phyloP scores from a whole-genome alignment of 2,797 vertebrate species.

The Calcarius lapponicus region DNA sequence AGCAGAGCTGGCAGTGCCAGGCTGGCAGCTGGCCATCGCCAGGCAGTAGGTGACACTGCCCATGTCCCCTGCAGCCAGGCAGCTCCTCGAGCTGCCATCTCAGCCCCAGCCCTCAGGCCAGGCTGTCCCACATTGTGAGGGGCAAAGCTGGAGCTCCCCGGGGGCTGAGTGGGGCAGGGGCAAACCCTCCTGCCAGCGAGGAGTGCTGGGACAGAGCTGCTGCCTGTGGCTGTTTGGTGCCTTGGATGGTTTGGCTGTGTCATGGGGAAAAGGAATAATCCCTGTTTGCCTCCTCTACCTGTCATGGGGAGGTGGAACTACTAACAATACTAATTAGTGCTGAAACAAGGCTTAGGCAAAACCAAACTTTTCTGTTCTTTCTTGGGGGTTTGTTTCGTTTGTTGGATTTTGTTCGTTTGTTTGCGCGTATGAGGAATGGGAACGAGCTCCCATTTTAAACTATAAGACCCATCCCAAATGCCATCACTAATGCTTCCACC shows the following conservation, averaged over 20 bases:
- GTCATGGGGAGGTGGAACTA: background rate
- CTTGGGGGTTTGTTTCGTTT: background rate
- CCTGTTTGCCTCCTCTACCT: background rate
- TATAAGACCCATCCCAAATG: background rate
- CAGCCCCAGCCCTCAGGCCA: background rate
- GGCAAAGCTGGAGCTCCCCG: background rate
- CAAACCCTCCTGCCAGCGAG: background rate
- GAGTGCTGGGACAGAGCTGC: background rate
- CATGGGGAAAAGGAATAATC: background rate
- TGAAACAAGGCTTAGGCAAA: background rate
- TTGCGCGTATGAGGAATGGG: background rate
- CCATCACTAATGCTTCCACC: fast-evolving
- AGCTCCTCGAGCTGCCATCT: background rate
- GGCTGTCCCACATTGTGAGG: background rate
- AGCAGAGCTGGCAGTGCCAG: fast-evolving
- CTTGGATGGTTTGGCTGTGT: background rate
- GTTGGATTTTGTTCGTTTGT: background rate
- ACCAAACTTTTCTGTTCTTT: too few species aligned
- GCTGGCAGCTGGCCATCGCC: background rate
- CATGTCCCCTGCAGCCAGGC: background rate
- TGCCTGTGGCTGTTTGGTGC: background rate
- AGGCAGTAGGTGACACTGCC: background rate
- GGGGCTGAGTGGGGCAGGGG: background rate
- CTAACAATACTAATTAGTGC: background rate
- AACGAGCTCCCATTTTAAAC: background rate